Base-by-base conservation (phyloP, 2,113 vertebrate genomes). In the Clarias batrachus region DNA sequence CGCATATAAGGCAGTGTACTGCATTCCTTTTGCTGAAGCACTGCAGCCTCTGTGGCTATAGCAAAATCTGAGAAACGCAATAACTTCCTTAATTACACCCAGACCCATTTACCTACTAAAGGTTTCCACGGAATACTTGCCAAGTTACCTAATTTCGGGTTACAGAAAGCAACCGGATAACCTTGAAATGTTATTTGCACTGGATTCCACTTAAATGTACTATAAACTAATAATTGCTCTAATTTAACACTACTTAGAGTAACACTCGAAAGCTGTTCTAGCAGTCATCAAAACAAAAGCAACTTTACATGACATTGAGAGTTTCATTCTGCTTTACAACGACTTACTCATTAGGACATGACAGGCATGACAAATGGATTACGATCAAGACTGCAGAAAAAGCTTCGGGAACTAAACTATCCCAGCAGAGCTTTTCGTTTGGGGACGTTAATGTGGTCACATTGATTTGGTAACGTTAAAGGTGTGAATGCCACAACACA, bases 1-100 rank as follows among this genome's bases (percentile, higher is more conserved):
- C 78, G 88, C 73, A 88, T 89, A 87, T 83, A 89, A 90, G 81
- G 63, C 65, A 65, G 27, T 83, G 70, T 21, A 25, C 13, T 41
- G 19, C 19, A 48, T 65, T 74, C 84, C 25, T 82, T 70, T 59
- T 57, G 33, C 25, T 65, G 27, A 66, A 63, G 48, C 17, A 23
- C n/a, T 5, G 8, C 48, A 60, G 23, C 17, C 65, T 27, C 81
- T 63, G 78, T 25, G 30, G 57, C 66, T 54, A 77, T 13, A 65
- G 48, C 25, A 68, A 57, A 83, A 71, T 41, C 57, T 81, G 78
- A 70, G 48, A 83, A 83, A 83, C 5, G 1, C 23, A 62, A 60
- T 37, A 33, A 80, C 23, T 37, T 62, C 1, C 59, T 81, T 62
- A 41, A 81, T 81, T 41, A 62, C 30, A 25, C 30, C 19, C 57